Evolutionary conservation across 1,140 invertebrate species (phyloP), one percentile per base, ranked within the genome.

Genomic region (Atta texana): DNA sequence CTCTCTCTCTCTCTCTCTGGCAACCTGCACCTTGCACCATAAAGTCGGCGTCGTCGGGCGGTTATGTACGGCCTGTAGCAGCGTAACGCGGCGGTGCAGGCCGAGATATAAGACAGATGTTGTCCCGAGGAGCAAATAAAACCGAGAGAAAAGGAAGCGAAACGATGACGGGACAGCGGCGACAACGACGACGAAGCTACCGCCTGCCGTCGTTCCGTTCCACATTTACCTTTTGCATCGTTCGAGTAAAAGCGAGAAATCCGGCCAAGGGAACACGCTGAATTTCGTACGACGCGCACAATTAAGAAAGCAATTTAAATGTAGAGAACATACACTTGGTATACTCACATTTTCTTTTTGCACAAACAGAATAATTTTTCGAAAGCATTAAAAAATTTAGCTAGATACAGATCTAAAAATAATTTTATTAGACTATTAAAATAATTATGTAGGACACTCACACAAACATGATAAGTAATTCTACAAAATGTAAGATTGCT

Each of bases 71-170:
- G 86, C 74, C 72, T 76, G 76, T 84, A 74, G 80, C 87, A 64
- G 81, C 88, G 86, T 87, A 85, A 89, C 63, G 86, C 63, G 71
- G 68, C 80, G 55, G 69, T 61, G 80, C 61, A 84, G 71, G 86
- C 59, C 66, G 66, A 66, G 82, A 80, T 61, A 89, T 90, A 88
- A 90, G 91, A 92, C 92, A 92, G 91, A 92, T 92, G 92, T 92
- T 91, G 90, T 78, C 44, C 34, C 76, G 68, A 71, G 78, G 85
- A 89, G 76, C 80, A 88, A 92, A 92, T 87, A 91, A 89, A 92
- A 88, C 24, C 55, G 69, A 74, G 57, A 24, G 44, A 57, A 75
- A 87, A 85, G 75, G 68, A 57, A 81, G 76, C 76, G 84, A 72
- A 68, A 89, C 80, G 75, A 71, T 39, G 49, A 72, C 28, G 61